phyloP scores from a whole-genome alignment of 2,113 vertebrate species.

The Drymodes brunneopygia region DNA sequence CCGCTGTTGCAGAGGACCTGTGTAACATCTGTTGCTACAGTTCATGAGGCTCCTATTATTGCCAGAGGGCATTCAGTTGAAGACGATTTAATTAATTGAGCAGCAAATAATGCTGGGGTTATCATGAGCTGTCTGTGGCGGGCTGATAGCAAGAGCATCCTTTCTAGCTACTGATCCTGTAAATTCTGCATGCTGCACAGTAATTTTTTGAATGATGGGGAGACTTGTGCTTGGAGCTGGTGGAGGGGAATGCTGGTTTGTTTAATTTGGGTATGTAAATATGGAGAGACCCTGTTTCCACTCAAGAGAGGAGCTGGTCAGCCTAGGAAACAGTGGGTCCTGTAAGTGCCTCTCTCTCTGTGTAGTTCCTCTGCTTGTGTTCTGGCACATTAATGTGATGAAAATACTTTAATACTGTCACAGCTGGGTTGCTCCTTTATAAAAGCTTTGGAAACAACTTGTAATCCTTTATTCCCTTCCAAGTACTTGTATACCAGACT shows the following conservation, averaged over 20 bases:
- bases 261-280: neutral
- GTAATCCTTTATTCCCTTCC: neutral
- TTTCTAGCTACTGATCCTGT: neutral
- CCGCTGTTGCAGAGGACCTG: neutral
- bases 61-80: neutral
- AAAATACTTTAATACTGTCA: neutral
- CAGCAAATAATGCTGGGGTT: neutral
- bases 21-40: neutral
- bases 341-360: neutral
- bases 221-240: neutral
- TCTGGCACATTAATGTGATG: neutral
- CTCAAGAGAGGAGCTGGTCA: neutral
- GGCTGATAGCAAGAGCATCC: neutral
- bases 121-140: neutral
- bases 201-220: neutral
- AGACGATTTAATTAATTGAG: neutral
- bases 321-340: rapidly evolving
- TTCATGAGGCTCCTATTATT: neutral
- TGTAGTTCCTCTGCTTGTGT: neutral
- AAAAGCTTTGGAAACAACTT: neutral
- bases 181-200: neutral
- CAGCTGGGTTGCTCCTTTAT: neutral
- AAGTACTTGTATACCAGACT: neutral
- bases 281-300: neutral
- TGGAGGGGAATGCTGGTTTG: neutral